phyloP scores from a whole-genome alignment of 2,797 vertebrate species.

The Ctenopoma kingsleyae region DNA sequence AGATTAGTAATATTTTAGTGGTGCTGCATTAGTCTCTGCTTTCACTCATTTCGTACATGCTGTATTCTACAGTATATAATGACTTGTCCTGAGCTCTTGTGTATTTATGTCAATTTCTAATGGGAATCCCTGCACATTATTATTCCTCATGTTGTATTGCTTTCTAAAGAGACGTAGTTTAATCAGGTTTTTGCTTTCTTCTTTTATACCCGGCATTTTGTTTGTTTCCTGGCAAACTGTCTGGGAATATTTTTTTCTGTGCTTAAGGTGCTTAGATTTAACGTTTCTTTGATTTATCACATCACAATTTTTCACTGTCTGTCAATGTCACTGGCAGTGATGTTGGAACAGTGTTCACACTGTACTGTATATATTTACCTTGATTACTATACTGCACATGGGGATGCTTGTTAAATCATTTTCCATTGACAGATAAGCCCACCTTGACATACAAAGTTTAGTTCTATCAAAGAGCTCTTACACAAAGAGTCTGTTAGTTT shows the following conservation, averaged over 20 bases:
- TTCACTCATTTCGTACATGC: background rate
- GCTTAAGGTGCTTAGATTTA: background rate
- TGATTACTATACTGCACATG: background rate
- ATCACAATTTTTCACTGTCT: background rate
- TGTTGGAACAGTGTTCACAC: background rate
- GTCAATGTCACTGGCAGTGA: background rate
- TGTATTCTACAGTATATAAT: background rate
- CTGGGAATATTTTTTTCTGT: background rate
- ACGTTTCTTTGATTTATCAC: conserved; percentile 15
- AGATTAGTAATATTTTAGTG: background rate
- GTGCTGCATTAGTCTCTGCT: background rate
- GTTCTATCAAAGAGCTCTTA: background rate
- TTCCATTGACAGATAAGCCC: background rate
- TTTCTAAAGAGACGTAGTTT: background rate
- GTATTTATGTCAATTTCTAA: background rate
- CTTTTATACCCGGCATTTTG: background rate
- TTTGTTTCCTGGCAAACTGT: background rate
- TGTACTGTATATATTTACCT: background rate
- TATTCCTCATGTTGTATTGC: background rate
- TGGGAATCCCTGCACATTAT: too few relatives aligned
- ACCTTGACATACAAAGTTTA: background rate
- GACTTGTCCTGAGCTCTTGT: background rate
- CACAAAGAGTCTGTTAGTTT: background rate
- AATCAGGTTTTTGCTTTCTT: background rate
- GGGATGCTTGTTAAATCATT: background rate